phyloP scores from a whole-genome alignment of 2,888 invertebrate genomes.

The Melieria crassipennis region DNA sequence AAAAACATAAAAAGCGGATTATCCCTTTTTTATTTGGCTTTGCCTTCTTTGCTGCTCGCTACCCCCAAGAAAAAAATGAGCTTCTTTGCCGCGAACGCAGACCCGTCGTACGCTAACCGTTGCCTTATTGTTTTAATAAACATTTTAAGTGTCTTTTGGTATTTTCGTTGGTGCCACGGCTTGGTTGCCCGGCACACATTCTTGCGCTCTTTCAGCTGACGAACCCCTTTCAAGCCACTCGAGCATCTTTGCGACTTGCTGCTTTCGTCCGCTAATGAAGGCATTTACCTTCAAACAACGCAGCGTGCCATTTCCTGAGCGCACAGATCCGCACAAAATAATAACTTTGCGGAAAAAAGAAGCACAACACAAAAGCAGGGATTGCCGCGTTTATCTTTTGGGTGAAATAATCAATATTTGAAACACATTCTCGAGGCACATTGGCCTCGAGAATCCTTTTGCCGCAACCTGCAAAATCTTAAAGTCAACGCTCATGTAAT shows the following conservation, averaged over 20 bases:
- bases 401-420: no score
- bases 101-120: slow-evolving; percentile 49
- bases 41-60: slow-evolving; percentile 35
- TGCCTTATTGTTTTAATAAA: slow-evolving; percentile 62
- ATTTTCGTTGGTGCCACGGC: slow-evolving; percentile 50
- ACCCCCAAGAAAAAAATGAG: not conserved
- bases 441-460: no score
- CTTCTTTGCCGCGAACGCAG: no score
- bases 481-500: no score
- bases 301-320: no score
- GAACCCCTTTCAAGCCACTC: slow-evolving; percentile 59
- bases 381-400: no score
- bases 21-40: slow-evolving; percentile 55
- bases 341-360: no score
- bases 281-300: slow-evolving; percentile 46
- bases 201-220: slow-evolving; percentile 37
- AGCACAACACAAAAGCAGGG: no score
- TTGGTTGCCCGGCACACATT: not conserved
- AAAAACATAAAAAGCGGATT: slow-evolving; percentile 46
- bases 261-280: slow-evolving; percentile 59
- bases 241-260: slow-evolving; percentile 56
- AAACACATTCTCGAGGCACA: no score
- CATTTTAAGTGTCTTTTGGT: slow-evolving; percentile 56
- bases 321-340: no score
- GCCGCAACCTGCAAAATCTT: no score